These are phyloP conservation scores for Tokudaia muenninki DNA, from an alignment of 2,797 vertebrate species.

Conservation along the genomic window DNA sequence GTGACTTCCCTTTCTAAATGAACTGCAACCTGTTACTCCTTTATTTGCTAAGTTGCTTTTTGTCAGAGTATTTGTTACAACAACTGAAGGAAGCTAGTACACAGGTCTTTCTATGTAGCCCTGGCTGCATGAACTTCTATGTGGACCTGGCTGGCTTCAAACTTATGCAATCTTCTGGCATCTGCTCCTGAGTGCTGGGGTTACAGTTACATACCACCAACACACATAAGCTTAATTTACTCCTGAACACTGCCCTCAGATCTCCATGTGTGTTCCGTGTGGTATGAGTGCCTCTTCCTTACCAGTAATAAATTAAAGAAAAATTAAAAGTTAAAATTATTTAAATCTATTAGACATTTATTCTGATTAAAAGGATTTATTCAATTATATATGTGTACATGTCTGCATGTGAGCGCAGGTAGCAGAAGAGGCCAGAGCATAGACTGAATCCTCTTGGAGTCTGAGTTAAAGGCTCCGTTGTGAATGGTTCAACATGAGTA, in stretches of 20 bases:
- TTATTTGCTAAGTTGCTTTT: background rate
- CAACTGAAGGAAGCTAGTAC: background rate
- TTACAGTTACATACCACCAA: background rate
- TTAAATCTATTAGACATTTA: slow-evolving; percentile 14
- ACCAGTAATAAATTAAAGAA: background rate
- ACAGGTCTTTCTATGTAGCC: background rate
- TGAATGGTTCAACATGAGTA: background rate
- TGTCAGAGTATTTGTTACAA: background rate
- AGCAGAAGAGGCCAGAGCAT: background rate
- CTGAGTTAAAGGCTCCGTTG: background rate
- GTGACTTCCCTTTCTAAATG: background rate
- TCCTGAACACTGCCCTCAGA: background rate
- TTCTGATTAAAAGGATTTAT: background rate
- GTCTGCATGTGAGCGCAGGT: background rate
- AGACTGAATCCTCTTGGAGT: background rate
- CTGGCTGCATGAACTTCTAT: background rate
- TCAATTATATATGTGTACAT: background rate
- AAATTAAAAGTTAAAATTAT: background rate
- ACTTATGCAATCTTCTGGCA: background rate
- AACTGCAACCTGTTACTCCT: background rate
- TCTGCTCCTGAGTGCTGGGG: background rate
- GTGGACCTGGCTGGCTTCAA: background rate
- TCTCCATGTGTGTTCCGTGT: background rate
- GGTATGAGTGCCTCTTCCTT: background rate
- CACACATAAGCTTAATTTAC: slow-evolving; percentile 18